Base-by-base conservation (phyloP, 2,888 invertebrate genomes). In the Arge pagana region DNA sequence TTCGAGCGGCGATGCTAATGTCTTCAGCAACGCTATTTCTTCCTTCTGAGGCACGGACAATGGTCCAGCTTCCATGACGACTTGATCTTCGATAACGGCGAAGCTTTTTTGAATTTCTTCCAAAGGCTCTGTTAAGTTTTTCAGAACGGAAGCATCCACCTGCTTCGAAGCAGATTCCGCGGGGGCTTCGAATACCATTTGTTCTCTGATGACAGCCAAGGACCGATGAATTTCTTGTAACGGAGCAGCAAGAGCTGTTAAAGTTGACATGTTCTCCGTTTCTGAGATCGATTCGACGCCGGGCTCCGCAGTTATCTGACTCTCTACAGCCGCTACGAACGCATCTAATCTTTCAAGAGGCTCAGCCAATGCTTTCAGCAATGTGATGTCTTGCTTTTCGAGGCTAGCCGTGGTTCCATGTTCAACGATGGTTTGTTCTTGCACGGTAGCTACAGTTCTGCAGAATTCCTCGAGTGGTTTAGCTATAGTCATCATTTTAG, bases 401-500 rank as follows among this genome's bases (percentile, higher is more conserved):
- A 49, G 51, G 18, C 23, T 28, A 2, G 23, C 11, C 6, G 23
- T 28, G 4, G 54, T 24, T 26, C 57, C 40, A 2, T 69, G 67
- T 35, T 78, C 78, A 4, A 68, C 54, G 7, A 72, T 35, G 2
- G 69, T 65, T 2, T 71, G 68, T 54, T 76, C 71, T 26, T 77
- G 71, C 3, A 67, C 48, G 36, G 76, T 56, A 2, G 77, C 75
- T 18, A 80, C 70, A 8, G 64, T 79, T 60, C 48, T 67, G 62
- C 76, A 70, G 4, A 80, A 59, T 5, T 77, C 73, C 39, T 74
- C 74, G 13, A 81, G 61, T n/a, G 78, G 73, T 23, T 82, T 81
- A 3, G 81, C 81, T 28, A 78, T 77, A 1, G 83, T 83, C 71
- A 83, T 82, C 13, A 85, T 77, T 3, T 79, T 81, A 0, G 85